Evolutionary conservation across 2,797 vertebrate species (phyloP).

Genomic region (Sternotherus odoratus): DNA sequence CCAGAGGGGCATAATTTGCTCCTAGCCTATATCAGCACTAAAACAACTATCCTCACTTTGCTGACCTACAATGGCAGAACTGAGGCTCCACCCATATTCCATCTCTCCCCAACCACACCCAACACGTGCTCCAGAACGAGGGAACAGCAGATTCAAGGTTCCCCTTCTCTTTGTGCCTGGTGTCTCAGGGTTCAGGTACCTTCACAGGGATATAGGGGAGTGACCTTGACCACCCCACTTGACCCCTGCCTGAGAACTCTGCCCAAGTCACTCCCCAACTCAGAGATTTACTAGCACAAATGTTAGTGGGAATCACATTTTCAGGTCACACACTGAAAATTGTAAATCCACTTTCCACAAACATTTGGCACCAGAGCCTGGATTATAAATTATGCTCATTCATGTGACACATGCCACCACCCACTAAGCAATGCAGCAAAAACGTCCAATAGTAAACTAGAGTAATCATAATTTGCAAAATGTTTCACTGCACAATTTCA

Average conservation of each 20-base stretch:
- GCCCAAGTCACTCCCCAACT: not conserved
- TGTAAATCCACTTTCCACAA: not conserved
- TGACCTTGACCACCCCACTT: not conserved
- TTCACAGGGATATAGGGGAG: not conserved
- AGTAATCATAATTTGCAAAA: not conserved
- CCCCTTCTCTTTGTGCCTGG: not conserved
- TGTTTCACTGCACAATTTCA: not conserved
- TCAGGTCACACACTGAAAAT: not conserved
- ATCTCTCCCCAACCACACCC: not conserved
- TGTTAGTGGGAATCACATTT: not conserved
- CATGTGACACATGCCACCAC: accelerated
- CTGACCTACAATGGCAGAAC: not conserved
- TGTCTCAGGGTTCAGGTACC: not conserved
- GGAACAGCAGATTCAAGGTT: not conserved
- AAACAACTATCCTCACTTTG: accelerated
- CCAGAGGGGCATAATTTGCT: not conserved
- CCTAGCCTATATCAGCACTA: not conserved
- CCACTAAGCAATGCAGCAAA: not conserved
- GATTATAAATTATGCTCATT: accelerated
- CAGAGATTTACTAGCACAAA: not conserved
- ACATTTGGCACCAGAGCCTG: not conserved
- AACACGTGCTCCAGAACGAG: not conserved
- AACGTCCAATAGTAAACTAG: not conserved
- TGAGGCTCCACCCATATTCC: not conserved
- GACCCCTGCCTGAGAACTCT: not conserved